These are phyloP conservation scores for Vanessa atalanta DNA, from an alignment of 1,140 invertebrate genomes.

Conservation along the genomic window DNA sequence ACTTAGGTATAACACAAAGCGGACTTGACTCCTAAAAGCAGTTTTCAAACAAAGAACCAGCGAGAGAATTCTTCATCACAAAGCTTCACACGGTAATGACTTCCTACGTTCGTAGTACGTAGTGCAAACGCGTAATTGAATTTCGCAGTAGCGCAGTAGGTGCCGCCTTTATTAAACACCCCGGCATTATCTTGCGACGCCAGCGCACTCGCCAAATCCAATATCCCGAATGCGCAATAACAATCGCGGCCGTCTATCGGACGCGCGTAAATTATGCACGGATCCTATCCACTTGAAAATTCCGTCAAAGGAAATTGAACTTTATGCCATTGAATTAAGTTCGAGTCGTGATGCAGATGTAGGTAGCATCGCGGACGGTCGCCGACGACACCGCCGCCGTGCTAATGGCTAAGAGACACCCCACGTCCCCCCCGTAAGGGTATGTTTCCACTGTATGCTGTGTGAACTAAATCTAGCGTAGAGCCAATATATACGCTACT, in stretches of 20 bases:
- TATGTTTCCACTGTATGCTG: slow-evolving; percentile 22
- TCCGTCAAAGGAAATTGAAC: slow-evolving; percentile 32
- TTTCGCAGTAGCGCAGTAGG: slow-evolving; percentile 36
- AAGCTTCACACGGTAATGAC: slow-evolving; percentile 17
- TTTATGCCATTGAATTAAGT: slow-evolving; percentile 33
- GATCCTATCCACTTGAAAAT: slow-evolving; percentile 33
- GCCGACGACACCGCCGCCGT: slow-evolving; percentile 57
- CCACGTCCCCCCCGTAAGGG: slow-evolving; percentile 45
- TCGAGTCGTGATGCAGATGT: slow-evolving; percentile 3
- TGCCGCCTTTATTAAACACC: slow-evolving; percentile 49
- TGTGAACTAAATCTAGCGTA: background rate
- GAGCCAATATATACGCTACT: background rate
- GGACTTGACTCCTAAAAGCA: slow-evolving; percentile 2
- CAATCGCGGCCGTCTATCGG: slow-evolving; percentile 75
- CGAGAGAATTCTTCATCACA: slow-evolving; percentile 6
- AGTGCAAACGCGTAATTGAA: slow-evolving; percentile 37
- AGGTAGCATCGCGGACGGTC: slow-evolving; percentile 46
- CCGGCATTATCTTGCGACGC: slow-evolving; percentile 60
- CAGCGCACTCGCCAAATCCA: slow-evolving; percentile 63
- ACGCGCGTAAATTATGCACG: slow-evolving; percentile 77
- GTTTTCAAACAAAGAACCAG: slow-evolving; percentile 3
- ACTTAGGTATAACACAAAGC: background rate
- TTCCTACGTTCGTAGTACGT: slow-evolving; percentile 11
- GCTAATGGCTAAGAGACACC: slow-evolving; percentile 65
- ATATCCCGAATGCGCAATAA: slow-evolving; percentile 72